Evolutionary conservation across 2,797 vertebrate genomes (phyloP).

Genomic region (Anolis apletophallus): DNA sequence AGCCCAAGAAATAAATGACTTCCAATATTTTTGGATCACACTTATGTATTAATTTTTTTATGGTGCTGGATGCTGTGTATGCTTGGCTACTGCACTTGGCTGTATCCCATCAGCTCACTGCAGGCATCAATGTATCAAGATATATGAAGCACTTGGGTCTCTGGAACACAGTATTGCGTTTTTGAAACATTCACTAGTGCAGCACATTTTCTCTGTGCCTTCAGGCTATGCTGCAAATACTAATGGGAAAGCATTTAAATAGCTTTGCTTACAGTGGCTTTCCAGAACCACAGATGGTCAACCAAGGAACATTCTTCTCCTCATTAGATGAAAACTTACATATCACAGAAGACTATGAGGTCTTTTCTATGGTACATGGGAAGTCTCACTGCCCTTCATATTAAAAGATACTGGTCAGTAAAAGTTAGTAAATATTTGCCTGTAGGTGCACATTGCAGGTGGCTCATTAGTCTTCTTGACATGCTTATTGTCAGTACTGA

Average conservation of each 20-base stretch:
- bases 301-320: too few species aligned
- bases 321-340: background rate
- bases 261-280: background rate
- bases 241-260: background rate
- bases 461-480: background rate
- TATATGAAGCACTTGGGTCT: background rate
- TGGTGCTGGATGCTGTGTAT: conserved; percentile 9
- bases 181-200: background rate
- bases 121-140: background rate
- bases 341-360: background rate
- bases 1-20: background rate
- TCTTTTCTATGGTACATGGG: background rate
- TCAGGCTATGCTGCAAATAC: background rate
- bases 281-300: background rate
- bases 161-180: conserved; percentile 3
- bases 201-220: conserved; percentile 3
- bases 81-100: background rate
- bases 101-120: conserved; percentile 2
- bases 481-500: background rate
- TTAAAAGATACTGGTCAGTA: background rate
- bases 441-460: background rate
- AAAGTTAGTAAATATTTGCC: background rate
- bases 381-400: background rate
- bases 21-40: conserved; percentile 22
- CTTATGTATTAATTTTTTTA: background rate